Base-by-base conservation (phyloP, 2,888 invertebrate species). In the Ormia ochracea region DNA sequence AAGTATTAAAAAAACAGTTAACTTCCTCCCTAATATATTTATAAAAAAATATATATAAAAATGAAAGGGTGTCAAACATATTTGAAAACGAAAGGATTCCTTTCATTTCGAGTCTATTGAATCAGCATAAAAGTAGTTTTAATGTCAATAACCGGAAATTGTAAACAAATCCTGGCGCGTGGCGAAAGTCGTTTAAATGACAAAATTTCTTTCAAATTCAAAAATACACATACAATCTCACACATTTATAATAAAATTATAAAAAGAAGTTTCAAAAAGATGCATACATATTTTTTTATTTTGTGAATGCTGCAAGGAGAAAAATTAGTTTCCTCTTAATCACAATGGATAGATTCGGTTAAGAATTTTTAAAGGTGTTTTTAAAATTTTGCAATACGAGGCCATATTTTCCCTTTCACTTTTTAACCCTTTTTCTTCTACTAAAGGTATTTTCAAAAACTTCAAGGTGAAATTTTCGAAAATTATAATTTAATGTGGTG, bases 91-190 rank as follows among this genome's bases (percentile, higher is more conserved):
- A 80, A 80, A 72, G 76, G 68, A 76, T 80, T 80, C 36, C 38
- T 73, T 54, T 61, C 17, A 52, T 54, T 45, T 17, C 2, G 48
- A 14, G 23, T 68, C 23, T 68, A 48, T 76, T 56, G 28, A 63
- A 69, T 63, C 45, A 33, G 41, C 61, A 68, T 75, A 58, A 66
- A 76, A 69, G 56, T 36, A 28, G 58, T 61, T 66, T 63, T 43
- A 58, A 63, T 68, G 80, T 63, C 80, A 76, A 80, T 73, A 76
- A 58, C 76, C 80, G 80, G 80, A 80, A 80, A 80, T 80, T 80
- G 80, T 80, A 80, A 80, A 73, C 76, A 80, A 80, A 80, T 80
- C 72, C 72, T 21, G 33, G 38, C 72, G 76, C 80, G 80, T 80
- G 80, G 48, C 72, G 38, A 72, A 58, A 73, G 43, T 73, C 76